Base-by-base conservation (phyloP, 2,888 invertebrate genomes). In the Scaptomyza flava region DNA sequence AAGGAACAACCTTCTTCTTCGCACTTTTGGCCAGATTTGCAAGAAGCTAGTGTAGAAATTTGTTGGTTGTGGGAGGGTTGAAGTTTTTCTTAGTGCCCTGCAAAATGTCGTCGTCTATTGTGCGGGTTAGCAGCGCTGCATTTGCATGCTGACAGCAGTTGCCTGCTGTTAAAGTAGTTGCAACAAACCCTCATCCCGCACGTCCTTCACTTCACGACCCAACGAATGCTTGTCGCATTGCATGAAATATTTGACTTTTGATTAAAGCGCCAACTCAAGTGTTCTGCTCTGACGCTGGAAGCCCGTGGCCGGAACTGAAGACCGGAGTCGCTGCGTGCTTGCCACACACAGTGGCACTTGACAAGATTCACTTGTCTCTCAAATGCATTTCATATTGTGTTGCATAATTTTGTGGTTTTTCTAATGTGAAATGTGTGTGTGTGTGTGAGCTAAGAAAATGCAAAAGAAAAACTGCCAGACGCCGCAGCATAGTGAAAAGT, bases 261-360 rank as follows among this genome's bases (percentile, higher is more conserved):
- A 85, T 89, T 85, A 85, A 89, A 85, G 87, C 87, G 79, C 85
- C 87, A 87, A 78, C 89, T 86, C 88, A 88, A 86, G 87, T 86
- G 84, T 71, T 82, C 68, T 79, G 67, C 83, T 68, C 79, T 36
- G 58, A 36, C 58, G 71, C 76, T 53, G 57, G 31, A 30, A 42
- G 60, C 27, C 20, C 33, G 6, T 60, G n/a, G 33, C 9, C 43
- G 36, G 53, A 53, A 11, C 11, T 14, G 33, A 12, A 60, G 58
- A 6, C 2, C 36, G 46, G 30, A 17, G 52, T n/a, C 51, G 46
- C 42, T 62, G 38, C 43, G 53, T 70, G 61, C 63, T 66, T 63
- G 71, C 71, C 79, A 61, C 79, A 61, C 68, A 75, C 65, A 75
- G 68, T 79, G 83, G 70, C 88, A 82, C 81, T 87, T 83, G 86